Evolutionary conservation across 2,797 vertebrate species (phyloP), one percentile per base, ranked within the genome.

Genomic region (Brachymystax lenok): DNA sequence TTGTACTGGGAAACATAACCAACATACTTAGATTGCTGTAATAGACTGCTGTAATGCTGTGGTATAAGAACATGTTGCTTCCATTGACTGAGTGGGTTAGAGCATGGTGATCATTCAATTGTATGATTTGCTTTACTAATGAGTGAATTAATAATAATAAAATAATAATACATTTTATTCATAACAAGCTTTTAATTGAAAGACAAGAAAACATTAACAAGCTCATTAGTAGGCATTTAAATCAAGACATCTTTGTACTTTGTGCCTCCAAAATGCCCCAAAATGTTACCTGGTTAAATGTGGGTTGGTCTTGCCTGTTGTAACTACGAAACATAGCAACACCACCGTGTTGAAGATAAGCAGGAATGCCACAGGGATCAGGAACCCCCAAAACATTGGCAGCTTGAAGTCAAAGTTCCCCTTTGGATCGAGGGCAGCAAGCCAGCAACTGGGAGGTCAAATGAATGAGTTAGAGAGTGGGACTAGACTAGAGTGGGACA

Each of bases 381-480:
- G 33, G 6, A 35, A 35, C 33, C 33, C 33, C 33, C 33, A 35
- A 35, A 35, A 35, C 33, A 35, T 35, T 35, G 33, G 33, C 6
- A 35, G 33, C 6, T 35, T 35, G 33, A 35, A 35, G 1, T 35
- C 33, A 35, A 92, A 87, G 0, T 69, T 28, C 2, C 83, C 35
- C 0, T 82, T 0, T 14, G 73, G 1, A 35, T 93, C 78, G 50
- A 90, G 1, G 67, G 78, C 84, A 69, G 93, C 90, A 7, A 95
- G 89, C 93, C 95, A 96, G 76, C 93, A 96, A 73, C 95, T 95
- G 72, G 79, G 73, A 5, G 83, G 74, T 71, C 14, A 14, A 12
- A 35, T 12, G 16, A 50, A 35, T 50, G 12, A 27, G 24, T 12
- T 19, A 46, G 50, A 40, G 28, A 35, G 10, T 13, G 0, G 10